phyloP scores from a whole-genome alignment of 2,113 vertebrate genomes.

The Xiphophorus couchianus region DNA sequence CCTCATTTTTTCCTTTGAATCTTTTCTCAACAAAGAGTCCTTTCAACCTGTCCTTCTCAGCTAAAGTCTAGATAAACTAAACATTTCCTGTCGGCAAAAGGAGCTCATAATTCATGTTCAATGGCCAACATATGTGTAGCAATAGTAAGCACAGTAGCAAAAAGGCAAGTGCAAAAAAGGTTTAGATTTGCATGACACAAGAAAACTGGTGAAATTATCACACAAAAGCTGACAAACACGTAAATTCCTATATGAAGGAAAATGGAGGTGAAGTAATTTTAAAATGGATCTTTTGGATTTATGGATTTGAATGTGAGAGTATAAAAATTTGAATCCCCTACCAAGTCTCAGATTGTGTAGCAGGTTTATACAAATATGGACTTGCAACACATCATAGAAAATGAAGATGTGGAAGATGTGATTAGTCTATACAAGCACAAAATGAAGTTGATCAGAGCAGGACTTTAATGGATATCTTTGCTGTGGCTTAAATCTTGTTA shows the following conservation, averaged over 20 bases:
- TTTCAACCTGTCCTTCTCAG: conserved; percentile 28
- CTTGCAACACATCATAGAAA: not conserved
- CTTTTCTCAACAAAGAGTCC: conserved; percentile 11
- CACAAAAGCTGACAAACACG: no score
- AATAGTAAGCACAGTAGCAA: not conserved
- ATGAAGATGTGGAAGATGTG: not conserved
- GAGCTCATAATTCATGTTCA: conserved; percentile 28
- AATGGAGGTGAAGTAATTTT: no score
- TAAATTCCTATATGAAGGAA: no score
- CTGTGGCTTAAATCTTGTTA: not conserved
- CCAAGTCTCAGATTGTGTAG: no score
- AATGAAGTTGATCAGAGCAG: not conserved
- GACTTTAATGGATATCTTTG: not conserved
- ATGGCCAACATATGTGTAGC: not conserved
- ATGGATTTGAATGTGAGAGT: no score
- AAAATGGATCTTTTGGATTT: no score
- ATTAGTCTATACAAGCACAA: not conserved
- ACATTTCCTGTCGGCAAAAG: conserved; percentile 44
- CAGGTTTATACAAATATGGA: not conserved
- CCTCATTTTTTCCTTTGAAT: conserved; percentile 22
- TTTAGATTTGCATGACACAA: not conserved
- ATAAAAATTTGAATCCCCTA: no score
- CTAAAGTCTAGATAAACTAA: conserved; percentile 56
- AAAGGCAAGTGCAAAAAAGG: not conserved
- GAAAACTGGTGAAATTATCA: no score